phyloP scores from a whole-genome alignment of 1,140 invertebrate genomes.

The Microplitis demolitor region DNA sequence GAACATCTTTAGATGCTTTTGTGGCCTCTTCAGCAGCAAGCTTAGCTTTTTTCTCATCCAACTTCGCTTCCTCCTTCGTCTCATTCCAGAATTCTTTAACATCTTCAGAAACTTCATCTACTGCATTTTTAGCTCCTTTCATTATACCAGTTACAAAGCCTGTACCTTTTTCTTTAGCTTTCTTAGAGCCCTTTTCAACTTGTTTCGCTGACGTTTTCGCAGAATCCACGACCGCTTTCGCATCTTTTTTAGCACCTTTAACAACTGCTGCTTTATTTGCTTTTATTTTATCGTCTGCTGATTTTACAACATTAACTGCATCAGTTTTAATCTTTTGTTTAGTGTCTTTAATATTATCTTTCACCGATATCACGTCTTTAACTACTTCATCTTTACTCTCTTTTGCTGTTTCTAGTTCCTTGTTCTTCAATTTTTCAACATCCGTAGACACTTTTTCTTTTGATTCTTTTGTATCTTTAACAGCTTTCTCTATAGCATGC shows the following conservation, averaged over 20 bases:
- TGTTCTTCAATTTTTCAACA: no score
- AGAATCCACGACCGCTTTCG: conserved; percentile 47
- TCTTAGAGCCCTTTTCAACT: conserved; percentile 38
- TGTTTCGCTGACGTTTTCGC: conserved; percentile 31
- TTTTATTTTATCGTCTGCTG: conserved; percentile 43
- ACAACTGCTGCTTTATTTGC: conserved; percentile 30
- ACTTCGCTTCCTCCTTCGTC: background rate
- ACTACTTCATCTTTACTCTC: no score
- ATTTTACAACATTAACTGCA: conserved; percentile 11
- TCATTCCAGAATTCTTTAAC: conserved; percentile 33
- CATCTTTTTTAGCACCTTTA: background rate
- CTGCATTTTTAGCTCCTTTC: background rate
- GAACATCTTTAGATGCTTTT: conserved; percentile 23
- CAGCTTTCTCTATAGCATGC: background rate
- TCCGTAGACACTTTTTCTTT: no score
- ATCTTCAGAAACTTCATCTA: background rate
- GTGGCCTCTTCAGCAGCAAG: background rate
- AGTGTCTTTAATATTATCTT: background rate
- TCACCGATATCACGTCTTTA: no score
- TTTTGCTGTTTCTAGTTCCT: no score
- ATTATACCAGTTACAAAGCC: conserved; percentile 5
- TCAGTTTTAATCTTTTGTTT: background rate
- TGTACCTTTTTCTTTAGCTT: background rate
- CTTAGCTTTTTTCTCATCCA: conserved; percentile 17
- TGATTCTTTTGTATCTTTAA: conserved; percentile 25